A percentile compares a stretch with the other conserved stretches of the same genome.
These are phyloP conservation scores for Styela plicata DNA, from an alignment of 23 tunicate genomes.

Conservation along the genomic window DNA sequence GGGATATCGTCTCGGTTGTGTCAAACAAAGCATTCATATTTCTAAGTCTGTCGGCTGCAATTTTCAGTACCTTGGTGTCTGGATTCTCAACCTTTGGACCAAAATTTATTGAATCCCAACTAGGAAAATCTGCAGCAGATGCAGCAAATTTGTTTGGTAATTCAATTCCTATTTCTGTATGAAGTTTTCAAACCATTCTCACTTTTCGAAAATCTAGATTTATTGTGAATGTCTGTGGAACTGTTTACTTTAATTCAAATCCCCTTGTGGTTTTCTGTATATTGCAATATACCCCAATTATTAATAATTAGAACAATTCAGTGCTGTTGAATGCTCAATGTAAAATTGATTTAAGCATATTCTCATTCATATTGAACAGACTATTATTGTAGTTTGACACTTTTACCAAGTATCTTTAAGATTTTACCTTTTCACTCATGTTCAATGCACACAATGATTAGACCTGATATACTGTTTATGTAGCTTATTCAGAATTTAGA, in stretches of 20 bases:
- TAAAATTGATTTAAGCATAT: too few species aligned
- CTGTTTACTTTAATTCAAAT: not conserved
- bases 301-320: too few species aligned
- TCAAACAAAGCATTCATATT: slow-evolving; percentile 63
- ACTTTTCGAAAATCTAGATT: not conserved
- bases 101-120: slow-evolving; percentile 78
- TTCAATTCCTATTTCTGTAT: too few species aligned
- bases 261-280: not conserved
- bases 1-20: slow-evolving; percentile 43
- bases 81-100: slow-evolving; percentile 90
- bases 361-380: too few species aligned
- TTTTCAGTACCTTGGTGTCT: slow-evolving; percentile 57
- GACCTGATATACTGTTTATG: too few species aligned
- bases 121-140: slow-evolving; percentile 74
- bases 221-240: not conserved
- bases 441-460: too few species aligned
- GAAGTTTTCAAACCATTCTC: not conserved
- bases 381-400: too few species aligned
- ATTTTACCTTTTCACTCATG: too few species aligned
- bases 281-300: too few species aligned
- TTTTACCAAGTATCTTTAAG: too few species aligned
- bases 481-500: too few species aligned
- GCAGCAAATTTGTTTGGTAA: slow-evolving; percentile 92
- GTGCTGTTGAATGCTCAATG: too few species aligned
- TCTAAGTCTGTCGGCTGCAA: slow-evolving; percentile 66